Percentiles rank a stretch among this genome's conserved stretches.
Conservation (phyloP, 2,797 vertebrate species). For the Mus caroli region DNA sequence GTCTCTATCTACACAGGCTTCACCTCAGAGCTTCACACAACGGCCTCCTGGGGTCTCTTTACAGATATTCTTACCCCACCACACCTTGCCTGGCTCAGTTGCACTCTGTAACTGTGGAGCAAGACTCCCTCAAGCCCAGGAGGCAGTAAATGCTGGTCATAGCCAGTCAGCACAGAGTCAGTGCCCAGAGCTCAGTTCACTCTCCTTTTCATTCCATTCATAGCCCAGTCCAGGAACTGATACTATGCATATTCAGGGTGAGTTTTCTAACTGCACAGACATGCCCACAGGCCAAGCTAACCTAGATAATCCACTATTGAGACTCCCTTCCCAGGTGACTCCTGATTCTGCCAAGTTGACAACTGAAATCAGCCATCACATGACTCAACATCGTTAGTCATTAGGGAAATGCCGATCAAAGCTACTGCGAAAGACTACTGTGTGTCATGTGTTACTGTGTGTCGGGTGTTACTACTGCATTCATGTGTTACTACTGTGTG, state of each 20-base stretch:
- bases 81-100: background rate
- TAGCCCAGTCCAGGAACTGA: background rate
- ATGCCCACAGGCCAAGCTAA: background rate
- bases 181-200: background rate
- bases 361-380: background rate
- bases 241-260: background rate
- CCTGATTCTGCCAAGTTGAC: background rate
- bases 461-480: background rate
- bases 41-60: background rate
- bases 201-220: background rate
- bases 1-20: background rate
- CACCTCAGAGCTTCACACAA: background rate
- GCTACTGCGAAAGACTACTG: background rate
- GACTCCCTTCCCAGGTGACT: background rate
- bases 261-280: background rate
- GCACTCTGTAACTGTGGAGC: background rate
- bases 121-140: background rate
- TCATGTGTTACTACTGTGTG: background rate
- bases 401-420: constrained; percentile 39
- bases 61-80: background rate
- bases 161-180: background rate
- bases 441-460: background rate
- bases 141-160: background rate
- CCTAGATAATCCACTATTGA: background rate
- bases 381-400: background rate